phyloP scores from a whole-genome alignment of 2,888 invertebrate species.

The Eupithecia subfuscata region DNA sequence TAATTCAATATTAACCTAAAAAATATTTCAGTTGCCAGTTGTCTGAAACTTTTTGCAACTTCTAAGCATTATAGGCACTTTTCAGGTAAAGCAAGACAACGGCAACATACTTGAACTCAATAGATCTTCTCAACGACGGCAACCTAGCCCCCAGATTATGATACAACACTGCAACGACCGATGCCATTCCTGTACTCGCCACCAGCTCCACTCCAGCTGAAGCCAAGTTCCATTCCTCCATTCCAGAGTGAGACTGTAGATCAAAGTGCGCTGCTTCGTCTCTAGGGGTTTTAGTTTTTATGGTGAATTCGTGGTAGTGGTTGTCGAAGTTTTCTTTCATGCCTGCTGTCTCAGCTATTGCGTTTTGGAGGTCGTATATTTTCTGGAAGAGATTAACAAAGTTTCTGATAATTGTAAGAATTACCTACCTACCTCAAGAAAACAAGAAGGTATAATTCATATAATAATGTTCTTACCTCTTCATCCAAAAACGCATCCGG shows the following conservation, averaged over 20 bases:
- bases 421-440: neutral
- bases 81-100: neutral
- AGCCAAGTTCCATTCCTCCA: conserved; percentile 68
- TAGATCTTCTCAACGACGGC: conserved; percentile 84
- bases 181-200: conserved; percentile 62
- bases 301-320: conserved; percentile 65
- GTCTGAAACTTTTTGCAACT: too few relatives aligned
- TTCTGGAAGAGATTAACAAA: conserved; percentile 59
- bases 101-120: conserved; percentile 84
- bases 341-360: conserved; percentile 66
- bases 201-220: conserved; percentile 71
- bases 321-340: conserved; percentile 64
- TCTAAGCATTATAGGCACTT: neutral
- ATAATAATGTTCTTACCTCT: conserved; percentile 81
- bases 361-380: conserved; percentile 76
- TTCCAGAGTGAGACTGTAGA: conserved; percentile 50
- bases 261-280: conserved; percentile 72
- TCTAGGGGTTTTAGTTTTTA: conserved; percentile 61
- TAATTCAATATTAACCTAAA: neutral
- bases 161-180: conserved; percentile 84
- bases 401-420: neutral
- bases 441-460: neutral
- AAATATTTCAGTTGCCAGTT: too few relatives aligned
- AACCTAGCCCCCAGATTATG: conserved; percentile 86
- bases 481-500: conserved; percentile 88